Evolutionary conservation across 1,140 invertebrate genomes (phyloP).

Genomic region (Ceratoteleas bidentatus): DNA sequence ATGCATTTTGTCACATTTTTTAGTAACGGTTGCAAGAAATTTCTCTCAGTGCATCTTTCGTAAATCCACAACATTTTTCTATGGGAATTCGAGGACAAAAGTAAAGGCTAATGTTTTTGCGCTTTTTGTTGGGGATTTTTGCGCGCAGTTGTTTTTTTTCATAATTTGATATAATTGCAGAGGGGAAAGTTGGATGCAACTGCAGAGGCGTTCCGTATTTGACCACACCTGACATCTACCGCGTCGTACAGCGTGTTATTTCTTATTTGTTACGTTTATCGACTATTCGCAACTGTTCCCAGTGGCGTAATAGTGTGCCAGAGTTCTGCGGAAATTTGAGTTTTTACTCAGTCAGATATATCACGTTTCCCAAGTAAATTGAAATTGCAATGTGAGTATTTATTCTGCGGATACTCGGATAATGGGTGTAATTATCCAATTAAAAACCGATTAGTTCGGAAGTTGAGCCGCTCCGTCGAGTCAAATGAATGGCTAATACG

Average conservation of each 20-base stretch:
- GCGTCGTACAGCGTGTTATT: conserved; percentile 1
- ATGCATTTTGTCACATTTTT: too few relatives aligned
- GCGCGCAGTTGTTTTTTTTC: neutral
- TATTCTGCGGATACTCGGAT: too few relatives aligned
- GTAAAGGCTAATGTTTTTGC: neutral
- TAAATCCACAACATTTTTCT: neutral
- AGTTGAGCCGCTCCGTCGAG: too few relatives aligned
- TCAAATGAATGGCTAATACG: too few relatives aligned
- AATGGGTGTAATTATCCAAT: too few relatives aligned
- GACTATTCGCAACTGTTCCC: conserved; percentile 1
- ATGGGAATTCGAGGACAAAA: neutral
- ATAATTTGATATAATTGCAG: conserved; percentile 10
- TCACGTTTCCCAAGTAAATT: neutral
- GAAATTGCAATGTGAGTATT: neutral
- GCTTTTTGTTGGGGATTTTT: neutral
- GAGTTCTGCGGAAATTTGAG: too few relatives aligned
- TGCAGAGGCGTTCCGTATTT: neutral
- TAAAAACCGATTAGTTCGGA: too few relatives aligned
- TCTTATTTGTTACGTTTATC: conserved; percentile 21
- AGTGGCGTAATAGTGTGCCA: neutral
- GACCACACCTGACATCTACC: conserved; percentile 24
- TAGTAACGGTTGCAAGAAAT: too few relatives aligned
- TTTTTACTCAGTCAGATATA: neutral
- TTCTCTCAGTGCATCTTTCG: too few relatives aligned
- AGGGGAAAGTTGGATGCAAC: conserved; percentile 9